Evolutionary conservation across 37 sponge, comb jelly and placozoan genomes (phyloP).

Genomic region (Chondrilla cf. caribensis): DNA sequence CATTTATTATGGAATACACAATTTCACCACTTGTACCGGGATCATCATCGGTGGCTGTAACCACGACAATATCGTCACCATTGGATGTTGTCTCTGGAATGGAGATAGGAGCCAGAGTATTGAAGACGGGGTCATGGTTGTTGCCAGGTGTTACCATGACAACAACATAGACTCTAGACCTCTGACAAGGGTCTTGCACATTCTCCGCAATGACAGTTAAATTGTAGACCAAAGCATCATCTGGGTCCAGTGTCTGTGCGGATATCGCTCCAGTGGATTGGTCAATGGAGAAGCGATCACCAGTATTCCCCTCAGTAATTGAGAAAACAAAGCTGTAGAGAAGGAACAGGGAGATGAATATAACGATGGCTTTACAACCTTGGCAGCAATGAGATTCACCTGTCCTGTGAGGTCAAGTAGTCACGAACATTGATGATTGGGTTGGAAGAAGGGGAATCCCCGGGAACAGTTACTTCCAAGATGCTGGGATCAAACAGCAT

Average conservation of each 20-base stretch:
- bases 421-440: constrained; percentile 34
- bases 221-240: constrained; percentile 16
- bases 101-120: constrained; percentile 20
- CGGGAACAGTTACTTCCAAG: constrained; percentile 31
- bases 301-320: constrained; percentile 59
- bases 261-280: constrained; percentile 26
- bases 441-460: background rate
- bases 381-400: no score
- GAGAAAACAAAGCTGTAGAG: constrained; percentile 51
- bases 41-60: constrained; percentile 47
- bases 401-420: constrained; percentile 28
- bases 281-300: constrained; percentile 47
- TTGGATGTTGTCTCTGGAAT: constrained; percentile 48
- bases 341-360: background rate
- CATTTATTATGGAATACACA: constrained; percentile 48
- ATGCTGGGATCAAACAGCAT: constrained; percentile 53
- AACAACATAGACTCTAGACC: constrained; percentile 36
- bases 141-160: constrained; percentile 38
- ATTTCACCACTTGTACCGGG: constrained; percentile 28
- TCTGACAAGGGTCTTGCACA: constrained; percentile 50
- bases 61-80: constrained; percentile 37
- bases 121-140: constrained; percentile 29
- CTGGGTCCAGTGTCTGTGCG: background rate
- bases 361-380: background rate
- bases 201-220: constrained; percentile 66